A percentile compares a stretch with the other conserved stretches of the same genome.
Evolutionary conservation across 2,797 vertebrate species (phyloP).

Genomic region (Eremophila alpestris): DNA sequence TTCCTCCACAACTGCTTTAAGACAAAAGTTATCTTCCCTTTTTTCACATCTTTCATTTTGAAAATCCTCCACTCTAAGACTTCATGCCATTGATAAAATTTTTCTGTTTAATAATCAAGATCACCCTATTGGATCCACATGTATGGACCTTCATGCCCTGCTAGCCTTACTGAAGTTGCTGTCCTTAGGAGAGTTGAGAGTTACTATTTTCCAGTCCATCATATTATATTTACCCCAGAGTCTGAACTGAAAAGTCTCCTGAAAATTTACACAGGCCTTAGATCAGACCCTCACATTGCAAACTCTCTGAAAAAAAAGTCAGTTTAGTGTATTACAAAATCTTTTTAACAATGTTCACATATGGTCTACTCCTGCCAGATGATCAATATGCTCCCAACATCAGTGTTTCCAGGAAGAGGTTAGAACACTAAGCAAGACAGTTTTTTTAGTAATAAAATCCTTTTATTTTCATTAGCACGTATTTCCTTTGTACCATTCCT

Average conservation of each 20-base stretch:
- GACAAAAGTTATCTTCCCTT: background rate
- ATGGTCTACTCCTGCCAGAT: background rate
- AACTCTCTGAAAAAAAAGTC: background rate
- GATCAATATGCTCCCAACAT: background rate
- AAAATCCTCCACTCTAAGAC: background rate
- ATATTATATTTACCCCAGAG: background rate
- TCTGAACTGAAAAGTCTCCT: background rate
- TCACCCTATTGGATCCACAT: background rate
- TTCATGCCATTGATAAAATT: background rate
- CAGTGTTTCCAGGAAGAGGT: background rate
- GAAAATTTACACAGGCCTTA: background rate
- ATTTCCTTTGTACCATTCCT: background rate
- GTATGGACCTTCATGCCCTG: background rate
- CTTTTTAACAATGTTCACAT: background rate
- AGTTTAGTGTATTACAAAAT: background rate
- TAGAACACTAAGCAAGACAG: background rate
- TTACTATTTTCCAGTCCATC: background rate
- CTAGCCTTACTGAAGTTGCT: background rate
- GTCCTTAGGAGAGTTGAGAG: background rate
- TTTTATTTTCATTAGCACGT: background rate
- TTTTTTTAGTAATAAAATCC: background rate
- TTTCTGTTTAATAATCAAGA: background rate
- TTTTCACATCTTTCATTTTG: background rate
- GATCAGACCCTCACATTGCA: background rate
- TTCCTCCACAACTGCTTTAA: background rate